Conservation (phyloP, 1,140 invertebrate genomes). For the Micrasema longulum region DNA sequence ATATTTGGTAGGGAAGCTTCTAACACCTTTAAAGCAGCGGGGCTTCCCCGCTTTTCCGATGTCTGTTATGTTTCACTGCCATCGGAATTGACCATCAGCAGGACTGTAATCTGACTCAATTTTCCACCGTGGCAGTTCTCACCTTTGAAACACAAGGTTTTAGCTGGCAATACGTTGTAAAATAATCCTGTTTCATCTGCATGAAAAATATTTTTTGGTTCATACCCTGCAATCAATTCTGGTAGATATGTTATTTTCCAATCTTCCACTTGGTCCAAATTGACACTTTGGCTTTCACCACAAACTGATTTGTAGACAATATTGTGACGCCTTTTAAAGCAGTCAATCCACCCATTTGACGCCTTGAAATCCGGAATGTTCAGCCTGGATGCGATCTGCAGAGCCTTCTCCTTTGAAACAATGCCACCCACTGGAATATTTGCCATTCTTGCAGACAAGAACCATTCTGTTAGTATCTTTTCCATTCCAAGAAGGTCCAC, state of each 20-base stretch:
- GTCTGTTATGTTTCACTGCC: constrained; percentile 58
- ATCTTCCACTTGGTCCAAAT: neutral
- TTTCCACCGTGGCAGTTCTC: constrained; percentile 59
- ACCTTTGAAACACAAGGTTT: constrained; percentile 58
- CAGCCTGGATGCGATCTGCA: constrained; percentile 10
- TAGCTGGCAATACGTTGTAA: constrained; percentile 16
- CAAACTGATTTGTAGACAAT: constrained; percentile 16
- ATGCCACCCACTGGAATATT: constrained; percentile 15
- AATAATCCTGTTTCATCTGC: neutral
- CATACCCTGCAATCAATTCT: constrained; percentile 4
- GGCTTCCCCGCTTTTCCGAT: constrained; percentile 65
- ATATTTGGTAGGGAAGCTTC: constrained; percentile 61
- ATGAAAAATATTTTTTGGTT: neutral
- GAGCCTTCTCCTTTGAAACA: constrained; percentile 3
- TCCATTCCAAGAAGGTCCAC: constrained; percentile 27
- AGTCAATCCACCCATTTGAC: constrained; percentile 36
- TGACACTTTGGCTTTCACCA: constrained; percentile 4
- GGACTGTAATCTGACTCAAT: constrained; percentile 61
- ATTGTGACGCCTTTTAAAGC: constrained; percentile 34
- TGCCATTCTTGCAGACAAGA: neutral
- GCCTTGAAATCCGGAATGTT: constrained; percentile 24
- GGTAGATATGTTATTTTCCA: constrained; percentile 12
- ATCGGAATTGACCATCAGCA: constrained; percentile 59
- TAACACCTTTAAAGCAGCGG: constrained; percentile 64
- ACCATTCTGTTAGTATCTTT: constrained; percentile 20